Conservation (phyloP, 2,113 vertebrate genomes). For the Leuciscus idus region DNA sequence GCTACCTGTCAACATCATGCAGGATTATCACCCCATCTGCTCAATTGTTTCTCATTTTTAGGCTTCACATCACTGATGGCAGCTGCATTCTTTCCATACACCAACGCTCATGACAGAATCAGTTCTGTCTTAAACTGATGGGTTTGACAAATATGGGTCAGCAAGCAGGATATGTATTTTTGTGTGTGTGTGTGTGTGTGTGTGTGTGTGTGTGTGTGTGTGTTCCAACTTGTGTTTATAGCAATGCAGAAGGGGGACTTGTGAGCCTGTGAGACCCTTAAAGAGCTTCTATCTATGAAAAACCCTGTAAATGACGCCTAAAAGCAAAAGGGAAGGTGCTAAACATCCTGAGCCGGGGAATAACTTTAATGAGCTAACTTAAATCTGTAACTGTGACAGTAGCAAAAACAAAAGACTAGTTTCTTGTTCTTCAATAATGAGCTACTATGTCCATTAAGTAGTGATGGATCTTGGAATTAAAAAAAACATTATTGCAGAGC, state of each 20-base stretch:
- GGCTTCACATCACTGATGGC: constrained; percentile 16
- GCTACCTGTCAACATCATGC: constrained; percentile 44
- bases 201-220: background rate
- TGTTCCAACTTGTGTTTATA: constrained; percentile 12
- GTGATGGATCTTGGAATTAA: background rate
- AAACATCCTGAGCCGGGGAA: background rate
- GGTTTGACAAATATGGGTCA: constrained; percentile 9
- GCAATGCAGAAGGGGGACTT: background rate
- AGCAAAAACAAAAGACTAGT: background rate
- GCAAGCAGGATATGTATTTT: background rate
- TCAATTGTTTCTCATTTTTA: constrained; percentile 8
- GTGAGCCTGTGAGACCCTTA: background rate
- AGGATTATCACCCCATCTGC: constrained; percentile 35
- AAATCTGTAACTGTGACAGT: background rate
- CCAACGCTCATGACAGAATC: constrained; percentile 3
- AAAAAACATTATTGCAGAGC: background rate
- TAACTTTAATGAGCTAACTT: constrained; percentile 1
- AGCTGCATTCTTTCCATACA: background rate
- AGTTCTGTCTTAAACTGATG: constrained; percentile 4
- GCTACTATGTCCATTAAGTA: constrained; percentile 4
- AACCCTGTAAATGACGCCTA: background rate
- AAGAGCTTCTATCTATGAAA: background rate
- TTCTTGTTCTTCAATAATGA: background rate
- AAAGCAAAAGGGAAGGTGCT: background rate
- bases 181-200: background rate